phyloP scores from a whole-genome alignment of 2,888 invertebrate genomes.

The Synanthedon andrenaeformis region DNA sequence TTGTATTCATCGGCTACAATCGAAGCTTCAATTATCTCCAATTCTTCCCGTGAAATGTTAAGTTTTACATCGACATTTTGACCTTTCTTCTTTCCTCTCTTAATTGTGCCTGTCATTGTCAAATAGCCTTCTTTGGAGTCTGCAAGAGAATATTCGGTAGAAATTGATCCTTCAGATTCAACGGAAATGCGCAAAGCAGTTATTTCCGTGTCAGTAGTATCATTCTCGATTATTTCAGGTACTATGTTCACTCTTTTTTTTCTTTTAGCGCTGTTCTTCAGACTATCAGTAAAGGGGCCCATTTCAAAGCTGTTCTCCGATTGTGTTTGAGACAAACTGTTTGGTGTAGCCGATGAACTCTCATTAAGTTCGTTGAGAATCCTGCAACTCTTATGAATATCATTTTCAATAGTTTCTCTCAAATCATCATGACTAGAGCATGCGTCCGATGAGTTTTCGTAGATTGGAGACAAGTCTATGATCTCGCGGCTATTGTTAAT shows the following conservation, averaged over 20 bases:
- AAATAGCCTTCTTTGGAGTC: slow-evolving; percentile 71
- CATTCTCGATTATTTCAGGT: slow-evolving; percentile 56
- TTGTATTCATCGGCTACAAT: slow-evolving; percentile 70
- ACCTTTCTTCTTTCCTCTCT: slow-evolving; percentile 78
- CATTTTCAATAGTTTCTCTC: slow-evolving; percentile 41
- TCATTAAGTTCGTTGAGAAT: slow-evolving; percentile 48
- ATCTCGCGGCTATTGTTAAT: slow-evolving; percentile 52
- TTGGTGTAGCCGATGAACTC: slow-evolving; percentile 53
- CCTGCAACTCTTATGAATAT: slow-evolving; percentile 43
- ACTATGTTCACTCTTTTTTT: slow-evolving; percentile 75
- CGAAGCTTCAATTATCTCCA: slow-evolving; percentile 76
- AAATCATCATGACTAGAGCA: slow-evolving; percentile 63
- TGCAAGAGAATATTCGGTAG: slow-evolving; percentile 69
- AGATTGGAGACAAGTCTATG: slow-evolving; percentile 61
- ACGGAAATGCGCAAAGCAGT: slow-evolving; percentile 42
- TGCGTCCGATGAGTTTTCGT: slow-evolving; percentile 65
- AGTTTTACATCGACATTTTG: slow-evolving; percentile 79
- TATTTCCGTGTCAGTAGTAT: slow-evolving; percentile 52
- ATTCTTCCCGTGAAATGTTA: slow-evolving; percentile 77
- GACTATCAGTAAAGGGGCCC: slow-evolving; percentile 52
- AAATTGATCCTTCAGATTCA: slow-evolving; percentile 62
- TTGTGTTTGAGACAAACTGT: slow-evolving; percentile 59
- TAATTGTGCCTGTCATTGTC: slow-evolving; percentile 80
- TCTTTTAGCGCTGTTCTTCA: slow-evolving; percentile 57
- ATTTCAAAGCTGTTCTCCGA: slow-evolving; percentile 65